Base-by-base conservation (phyloP, 2,797 vertebrate genomes). In the Spinibarbus caldwelli region DNA sequence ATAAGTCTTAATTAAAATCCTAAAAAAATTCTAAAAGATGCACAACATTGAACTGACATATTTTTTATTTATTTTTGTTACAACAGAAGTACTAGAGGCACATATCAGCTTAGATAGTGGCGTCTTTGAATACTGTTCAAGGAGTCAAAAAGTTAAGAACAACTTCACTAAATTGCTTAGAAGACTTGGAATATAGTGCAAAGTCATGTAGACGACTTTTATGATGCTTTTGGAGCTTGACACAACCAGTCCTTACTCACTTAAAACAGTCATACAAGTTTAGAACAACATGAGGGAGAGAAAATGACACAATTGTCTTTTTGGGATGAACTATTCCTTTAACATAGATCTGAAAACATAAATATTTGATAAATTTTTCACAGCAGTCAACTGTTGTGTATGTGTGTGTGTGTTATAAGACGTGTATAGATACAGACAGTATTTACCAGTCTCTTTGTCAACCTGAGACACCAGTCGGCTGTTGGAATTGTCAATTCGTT, bases 381-480 rank as follows among this genome's bases (percentile, higher is more conserved):
- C 10, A 52, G 26, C 26, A 73, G n/a, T 54, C 2, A 1, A 15
- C 38, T 34, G 15, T 73, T 31, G 11, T 75, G 9, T 36, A 8
- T 52, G 43, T 47, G 70, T 66, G 34, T 36, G 36, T 41, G 38
- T 41, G 38, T 41, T 43, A 6, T 67, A 31, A 78, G 38, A 62
- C 1, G 26, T n/a, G 19, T 72, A 80, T 29, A 78, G 70, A 73
- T 49, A 10, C 68, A 84, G 31, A 72, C 0, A 31, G 31, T 45
- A 62, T 88, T 90, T 94, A 99, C 98, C 98, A 90, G 96, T 96
- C 88, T 97, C 97, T 89, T 97, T 97, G 91, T 99, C 97, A 10
- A 99, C 97, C 87, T 99, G 97, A 88, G 97, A 96, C 70, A 96
- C 96, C 92, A 99, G 94, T 84, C 97, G 95, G 90, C 97, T 98